Conservation (phyloP, 1,140 invertebrate species). For the Procambarus virginalis region DNA sequence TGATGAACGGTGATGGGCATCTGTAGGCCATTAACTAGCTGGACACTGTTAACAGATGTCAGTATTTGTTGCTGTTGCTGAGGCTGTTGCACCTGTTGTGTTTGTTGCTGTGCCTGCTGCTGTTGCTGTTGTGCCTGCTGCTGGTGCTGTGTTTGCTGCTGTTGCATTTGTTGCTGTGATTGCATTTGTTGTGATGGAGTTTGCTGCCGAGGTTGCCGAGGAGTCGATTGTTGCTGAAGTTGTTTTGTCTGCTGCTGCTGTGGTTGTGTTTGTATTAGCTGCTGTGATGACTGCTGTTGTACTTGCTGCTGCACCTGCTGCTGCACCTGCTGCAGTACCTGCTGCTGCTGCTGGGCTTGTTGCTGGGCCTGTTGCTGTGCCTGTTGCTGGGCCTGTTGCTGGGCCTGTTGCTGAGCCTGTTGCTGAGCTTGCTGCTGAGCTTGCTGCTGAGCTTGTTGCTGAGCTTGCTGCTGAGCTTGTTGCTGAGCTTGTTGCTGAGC, state of each 20-base stretch:
- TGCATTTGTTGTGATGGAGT: neutral
- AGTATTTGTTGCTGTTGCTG: conserved; percentile 39
- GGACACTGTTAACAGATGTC: conserved; percentile 35
- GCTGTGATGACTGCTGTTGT: conserved; percentile 31
- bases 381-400: conserved; percentile 32
- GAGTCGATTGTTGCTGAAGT: conserved; percentile 8
- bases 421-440: conserved; percentile 25
- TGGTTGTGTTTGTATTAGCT: neutral
- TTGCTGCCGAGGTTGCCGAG: neutral
- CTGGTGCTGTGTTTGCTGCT: conserved; percentile 27
- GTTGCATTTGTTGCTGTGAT: conserved; percentile 21
- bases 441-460: conserved; percentile 49
- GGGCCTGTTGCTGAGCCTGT: conserved; percentile 25
- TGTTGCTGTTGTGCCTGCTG: conserved; percentile 32
- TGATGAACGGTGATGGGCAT: conserved; percentile 50
- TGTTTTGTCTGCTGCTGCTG: conserved; percentile 1
- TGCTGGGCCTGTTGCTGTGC: conserved; percentile 28
- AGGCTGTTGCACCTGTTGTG: conserved; percentile 24
- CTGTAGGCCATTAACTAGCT: conserved; percentile 51
- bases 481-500: conserved; percentile 22
- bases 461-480: conserved; percentile 20
- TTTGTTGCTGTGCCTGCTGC: conserved; percentile 13
- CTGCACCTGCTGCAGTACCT: conserved; percentile 25
- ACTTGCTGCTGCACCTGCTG: conserved; percentile 12
- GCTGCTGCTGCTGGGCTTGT: conserved; percentile 24